These are phyloP conservation scores for Orthonevra nobilis DNA, from an alignment of 2,888 invertebrate species.

Conservation along the genomic window DNA sequence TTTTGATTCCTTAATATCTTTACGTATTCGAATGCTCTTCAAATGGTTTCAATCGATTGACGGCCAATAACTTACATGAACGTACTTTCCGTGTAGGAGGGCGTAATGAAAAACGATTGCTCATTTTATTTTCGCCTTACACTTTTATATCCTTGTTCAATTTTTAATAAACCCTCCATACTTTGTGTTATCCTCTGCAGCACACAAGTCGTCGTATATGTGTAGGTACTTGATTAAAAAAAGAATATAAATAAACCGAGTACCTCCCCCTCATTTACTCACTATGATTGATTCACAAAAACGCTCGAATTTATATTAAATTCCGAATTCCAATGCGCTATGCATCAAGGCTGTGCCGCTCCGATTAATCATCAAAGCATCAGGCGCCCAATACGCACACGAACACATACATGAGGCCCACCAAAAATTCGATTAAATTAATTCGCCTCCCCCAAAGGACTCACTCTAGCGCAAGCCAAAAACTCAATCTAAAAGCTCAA, in stretches of 20 bases:
- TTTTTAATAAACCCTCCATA: too few relatives aligned
- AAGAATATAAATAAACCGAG: neutral
- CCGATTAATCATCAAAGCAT: constrained; percentile 39
- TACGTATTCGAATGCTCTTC: too few relatives aligned
- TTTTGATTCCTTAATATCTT: too few relatives aligned
- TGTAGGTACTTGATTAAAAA: neutral
- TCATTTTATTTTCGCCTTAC: too few relatives aligned
- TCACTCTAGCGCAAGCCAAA: constrained; percentile 9
- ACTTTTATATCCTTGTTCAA: too few relatives aligned
- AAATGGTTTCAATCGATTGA: too few relatives aligned
- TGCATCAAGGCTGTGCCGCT: constrained; percentile 20
- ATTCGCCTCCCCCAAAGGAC: constrained; percentile 22
- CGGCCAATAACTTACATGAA: too few relatives aligned
- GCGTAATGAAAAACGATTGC: too few relatives aligned
- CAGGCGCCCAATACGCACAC: neutral
- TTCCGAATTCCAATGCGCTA: constrained; percentile 18
- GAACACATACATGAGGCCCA: neutral
- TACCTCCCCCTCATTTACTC: neutral
- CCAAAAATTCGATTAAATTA: constrained; percentile 47
- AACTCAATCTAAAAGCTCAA: constrained; percentile 27
- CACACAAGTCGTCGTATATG: neutral
- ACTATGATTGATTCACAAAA: constrained; percentile 17
- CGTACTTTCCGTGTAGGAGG: too few relatives aligned
- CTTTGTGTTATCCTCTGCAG: neutral
- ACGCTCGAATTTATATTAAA: constrained; percentile 38